Evolutionary conservation across 2,113 vertebrate species (phyloP), one percentile per base, ranked within the genome.

Genomic region (Etheostoma spectabile): DNA sequence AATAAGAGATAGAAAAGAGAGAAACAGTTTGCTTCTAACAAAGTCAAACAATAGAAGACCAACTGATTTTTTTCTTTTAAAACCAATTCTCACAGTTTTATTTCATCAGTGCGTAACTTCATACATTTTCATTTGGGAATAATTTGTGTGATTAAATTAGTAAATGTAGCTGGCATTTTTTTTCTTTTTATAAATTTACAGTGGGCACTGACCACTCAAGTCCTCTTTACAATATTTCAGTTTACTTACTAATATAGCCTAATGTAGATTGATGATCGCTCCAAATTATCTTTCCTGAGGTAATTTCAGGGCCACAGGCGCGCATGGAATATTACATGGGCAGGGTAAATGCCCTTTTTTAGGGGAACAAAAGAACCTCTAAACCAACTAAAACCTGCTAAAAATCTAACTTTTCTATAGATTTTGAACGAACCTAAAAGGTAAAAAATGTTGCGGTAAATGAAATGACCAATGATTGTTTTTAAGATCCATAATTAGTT

Each of bases 1-100:
- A 21, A 10, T n/a, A 13, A 27, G 21, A 57, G 30, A 24, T 0
- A 14, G 21, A n/a, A 24, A 51, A 51, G 8, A 61, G 5, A 55
- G 8, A 59, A 35, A 14, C 27, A 1, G 8, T 53, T 49, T 46
- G 12, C 60, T 2, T 15, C 16, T 42, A 62, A 57, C 21, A 18
- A 27, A 38, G 18, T 27, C 2, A n/a, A 2, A 2, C 16, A 10
- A 30, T 7, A n/a, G 4, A 42, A 1, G 1, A 63, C 0, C 0
- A 24, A 3, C 8, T 61, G 6, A 46, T 57, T 67, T 19, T 60
- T 74, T 70, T 57, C 19, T 60, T 74, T 74, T 27, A 0, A 16
- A 67, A n/a, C 10, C 6, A 74, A 5, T 62, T 52, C 0, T 57
- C 4, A 24, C 3, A 22, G 1, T 33, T 69, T 48, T 18, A 2